Conservation (phyloP, 2,797 vertebrate species). For the Petrocephalus sullivani region DNA sequence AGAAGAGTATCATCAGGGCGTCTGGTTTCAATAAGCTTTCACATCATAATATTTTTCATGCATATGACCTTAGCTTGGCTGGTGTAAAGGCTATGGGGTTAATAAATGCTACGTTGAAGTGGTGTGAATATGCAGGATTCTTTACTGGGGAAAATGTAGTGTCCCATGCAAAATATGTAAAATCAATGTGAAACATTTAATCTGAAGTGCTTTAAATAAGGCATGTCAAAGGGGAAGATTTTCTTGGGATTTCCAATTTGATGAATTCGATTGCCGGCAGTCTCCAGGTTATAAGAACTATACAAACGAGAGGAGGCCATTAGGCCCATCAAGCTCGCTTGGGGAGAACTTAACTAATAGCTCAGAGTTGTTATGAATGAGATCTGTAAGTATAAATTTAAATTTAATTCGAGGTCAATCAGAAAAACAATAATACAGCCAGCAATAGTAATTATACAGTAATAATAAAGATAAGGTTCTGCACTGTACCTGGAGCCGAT, state of each 20-base stretch:
- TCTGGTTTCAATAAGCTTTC: slow-evolving; percentile 15
- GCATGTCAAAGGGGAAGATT: neutral
- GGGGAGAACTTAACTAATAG: too few relatives aligned
- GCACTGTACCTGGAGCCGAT: neutral
- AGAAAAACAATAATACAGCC: neutral
- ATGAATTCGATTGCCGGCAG: slow-evolving; percentile 24
- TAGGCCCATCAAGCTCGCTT: too few relatives aligned
- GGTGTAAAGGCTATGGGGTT: neutral
- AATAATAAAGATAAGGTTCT: neutral
- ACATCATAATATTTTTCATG: neutral
- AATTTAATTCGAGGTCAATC: neutral
- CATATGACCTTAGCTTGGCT: neutral
- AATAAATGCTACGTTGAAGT: neutral
- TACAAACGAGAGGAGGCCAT: too few relatives aligned
- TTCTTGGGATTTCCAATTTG: slow-evolving; percentile 33
- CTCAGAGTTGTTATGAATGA: neutral
- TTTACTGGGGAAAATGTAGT: neutral
- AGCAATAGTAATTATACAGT: neutral
- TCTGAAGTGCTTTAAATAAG: neutral
- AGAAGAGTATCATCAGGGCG: neutral
- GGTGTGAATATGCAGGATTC: neutral
- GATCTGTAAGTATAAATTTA: neutral
- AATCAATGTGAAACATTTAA: neutral
- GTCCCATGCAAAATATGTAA: neutral
- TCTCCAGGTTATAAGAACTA: neutral